These are phyloP conservation scores for Oryzias javanicus DNA, from an alignment of 2,113 vertebrate species.

Conservation along the genomic window DNA sequence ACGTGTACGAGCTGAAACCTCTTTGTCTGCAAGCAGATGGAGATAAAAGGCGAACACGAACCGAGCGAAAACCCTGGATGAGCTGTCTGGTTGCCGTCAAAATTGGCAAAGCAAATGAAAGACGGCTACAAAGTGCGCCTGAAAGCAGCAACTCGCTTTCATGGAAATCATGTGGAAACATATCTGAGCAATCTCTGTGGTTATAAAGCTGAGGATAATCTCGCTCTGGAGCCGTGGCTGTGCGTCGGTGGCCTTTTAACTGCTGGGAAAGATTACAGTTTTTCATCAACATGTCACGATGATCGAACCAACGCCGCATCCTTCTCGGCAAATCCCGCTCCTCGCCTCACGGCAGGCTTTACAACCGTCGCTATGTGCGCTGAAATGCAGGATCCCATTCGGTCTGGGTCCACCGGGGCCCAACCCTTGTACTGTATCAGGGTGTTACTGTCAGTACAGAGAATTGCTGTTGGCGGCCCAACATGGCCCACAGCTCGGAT, in stretches of 20 bases:
- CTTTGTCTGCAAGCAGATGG: neutral
- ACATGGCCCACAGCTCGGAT: constrained; percentile 12
- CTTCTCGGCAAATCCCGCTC: constrained; percentile 47
- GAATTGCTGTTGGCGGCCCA: constrained; percentile 15
- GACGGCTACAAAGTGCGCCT: constrained; percentile 2
- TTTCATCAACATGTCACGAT: constrained; percentile 35
- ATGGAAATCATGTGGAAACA: constrained; percentile 10
- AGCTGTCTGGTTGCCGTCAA: constrained; percentile 14
- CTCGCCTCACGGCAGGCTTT: constrained; percentile 17
- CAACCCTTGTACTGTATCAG: neutral
- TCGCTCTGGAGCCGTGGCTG: constrained; percentile 8
- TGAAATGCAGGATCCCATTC: constrained; percentile 32
- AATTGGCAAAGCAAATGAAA: constrained; percentile 20
- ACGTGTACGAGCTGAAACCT: constrained; percentile 1
- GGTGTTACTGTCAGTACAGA: constrained; percentile 9
- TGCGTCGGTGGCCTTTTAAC: constrained; percentile 36
- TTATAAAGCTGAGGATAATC: constrained; percentile 22
- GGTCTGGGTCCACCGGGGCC: constrained; percentile 6
- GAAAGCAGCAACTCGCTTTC: constrained; percentile 15
- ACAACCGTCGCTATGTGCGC: neutral
- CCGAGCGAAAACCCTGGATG: constrained; percentile 3
- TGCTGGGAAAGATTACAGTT: constrained; percentile 38
- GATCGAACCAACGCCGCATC: constrained; percentile 25
- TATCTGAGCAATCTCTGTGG: constrained; percentile 14
- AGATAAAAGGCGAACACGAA: constrained; percentile 5